Base-by-base conservation (phyloP, 2,888 invertebrate species). In the Melipona beecheii region DNA sequence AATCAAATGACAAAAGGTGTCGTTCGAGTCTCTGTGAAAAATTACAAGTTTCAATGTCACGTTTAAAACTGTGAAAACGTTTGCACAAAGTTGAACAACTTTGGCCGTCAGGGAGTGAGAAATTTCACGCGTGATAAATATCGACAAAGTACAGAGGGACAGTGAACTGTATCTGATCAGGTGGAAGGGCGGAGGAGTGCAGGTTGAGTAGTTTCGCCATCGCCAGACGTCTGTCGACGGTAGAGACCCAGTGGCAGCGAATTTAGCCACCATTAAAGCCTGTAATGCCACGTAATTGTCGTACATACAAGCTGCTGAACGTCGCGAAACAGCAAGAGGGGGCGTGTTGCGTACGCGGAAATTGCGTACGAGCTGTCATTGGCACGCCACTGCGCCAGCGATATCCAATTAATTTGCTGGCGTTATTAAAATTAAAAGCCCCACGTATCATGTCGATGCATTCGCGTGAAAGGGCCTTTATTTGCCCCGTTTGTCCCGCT, bases 401-500 rank as follows among this genome's bases (percentile, higher is more conserved):
- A 92, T 91, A 91, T 91, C 89, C 90, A 90, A 92, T 91, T 91
- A 92, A 92, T 92, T 89, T 83, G 81, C 87, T 87, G 83, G 87
- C 82, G 87, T 90, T 90, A 90, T 92, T 91, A 92, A 91, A 91
- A 91, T 91, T 91, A 89, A 91, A 91, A 87, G 85, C 83, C 56
- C 56, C 75, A 65, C 81, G 84, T 86, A 84, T 87, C 87, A 75
- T 76, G 69, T 82, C 84, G 81, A 79, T 79, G 78, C 80, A 75
- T 62, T 13, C 27, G 19, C 68, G 72, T 71, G 78, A 49, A 68
- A 64, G 60, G 49, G 64, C 9, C 50, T 52, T 36, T 73, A 64
- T 64, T 62, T 31, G 6, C 60, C 19, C 17, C 31, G 24, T 36
- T 52, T 13, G 11, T 11, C 43, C n/a, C 17, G 21, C 60, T 21